Percentiles rank a stretch among this genome's conserved stretches.
Conservation (phyloP, 2,888 invertebrate genomes). For the Tinea pellionella region DNA sequence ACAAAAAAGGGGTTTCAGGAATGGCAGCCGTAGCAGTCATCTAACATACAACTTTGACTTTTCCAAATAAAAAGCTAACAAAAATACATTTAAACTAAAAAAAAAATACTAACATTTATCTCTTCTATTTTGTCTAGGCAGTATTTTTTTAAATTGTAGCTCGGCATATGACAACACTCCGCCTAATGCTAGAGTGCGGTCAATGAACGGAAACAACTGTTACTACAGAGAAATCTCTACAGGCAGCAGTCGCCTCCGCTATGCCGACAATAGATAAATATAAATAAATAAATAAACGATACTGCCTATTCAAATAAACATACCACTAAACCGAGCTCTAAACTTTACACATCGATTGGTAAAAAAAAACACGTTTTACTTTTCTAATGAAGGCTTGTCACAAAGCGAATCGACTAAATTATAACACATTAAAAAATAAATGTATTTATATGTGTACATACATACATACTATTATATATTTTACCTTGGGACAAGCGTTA, state of each 20-base stretch:
- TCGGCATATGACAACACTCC: no score
- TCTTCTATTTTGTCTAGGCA: constrained; percentile 42
- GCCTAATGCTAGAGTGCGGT: no score
- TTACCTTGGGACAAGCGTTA: constrained; percentile 66
- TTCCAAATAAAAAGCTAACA: constrained; percentile 54
- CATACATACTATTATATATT: constrained; percentile 31
- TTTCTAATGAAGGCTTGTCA: constrained; percentile 47
- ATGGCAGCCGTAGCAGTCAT: constrained; percentile 57
- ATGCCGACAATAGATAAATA: constrained; percentile 1
- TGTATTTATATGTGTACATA: no score
- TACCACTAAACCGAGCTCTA: constrained; percentile 62
- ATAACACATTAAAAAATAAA: constrained; percentile 26
- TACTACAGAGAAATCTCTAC: no score
- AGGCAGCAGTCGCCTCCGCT: no score
- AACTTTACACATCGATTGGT: constrained; percentile 50
- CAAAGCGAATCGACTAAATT: constrained; percentile 44
- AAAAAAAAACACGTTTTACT: constrained; percentile 21
- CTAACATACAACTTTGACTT: constrained; percentile 68
- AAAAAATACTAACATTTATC: constrained; percentile 36
- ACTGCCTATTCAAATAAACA: constrained; percentile 56
- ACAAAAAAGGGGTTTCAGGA: constrained; percentile 45
- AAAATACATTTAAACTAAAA: constrained; percentile 63
- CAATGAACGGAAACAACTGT: no score
- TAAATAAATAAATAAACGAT: constrained; percentile 33
- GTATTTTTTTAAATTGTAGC: constrained; percentile 38